Evolutionary conservation across 2,888 invertebrate species (phyloP), one percentile per base, ranked within the genome.

Genomic region (Cotesia congregata): DNA sequence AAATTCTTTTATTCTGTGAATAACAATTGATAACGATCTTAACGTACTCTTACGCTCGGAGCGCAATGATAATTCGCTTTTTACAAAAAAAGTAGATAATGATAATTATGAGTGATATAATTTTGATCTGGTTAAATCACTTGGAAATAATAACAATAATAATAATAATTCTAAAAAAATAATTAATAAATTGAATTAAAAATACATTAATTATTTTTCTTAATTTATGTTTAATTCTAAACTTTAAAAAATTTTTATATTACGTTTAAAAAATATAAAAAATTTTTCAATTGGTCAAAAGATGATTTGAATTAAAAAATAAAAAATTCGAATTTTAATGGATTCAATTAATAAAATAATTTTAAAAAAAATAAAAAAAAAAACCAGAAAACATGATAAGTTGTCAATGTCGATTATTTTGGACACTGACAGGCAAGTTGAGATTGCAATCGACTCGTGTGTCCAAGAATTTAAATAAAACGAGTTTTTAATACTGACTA

Each of bases 351-450:
- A 30, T 4, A 30, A 30, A 30, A 30, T 30, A 30, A 20, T 20
- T 20, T 1, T 20, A 20, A 20, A 20, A 1, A 20, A 20, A 20
- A 3, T 3, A 30, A 3, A 30, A 30, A 30, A 30, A 30, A 30
- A 30, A 30, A 30, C 30, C 3, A 30, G 30, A 40, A 60, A 61
- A 75, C 65, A 71, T 67, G 69, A 75, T 75, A 59, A 60, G 65
- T 71, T 65, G 71, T 75, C 75, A 71, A 70, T 71, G 71, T 71
- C 75, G 75, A 75, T 75, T 75, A 75, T 64, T 30, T 39, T 6
- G 9, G 67, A 70, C 75, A 64, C 20, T 69, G 72, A 64, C 50
- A 17, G 75, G 61, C 75, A 39, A 65, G 40, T 65, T 30, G n/a
- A 72, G 72, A 72, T 72, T 72, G 50, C 65, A 39, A 75, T 75